Conservation (phyloP, 2,113 vertebrate genomes). For the Salminus brasiliensis region DNA sequence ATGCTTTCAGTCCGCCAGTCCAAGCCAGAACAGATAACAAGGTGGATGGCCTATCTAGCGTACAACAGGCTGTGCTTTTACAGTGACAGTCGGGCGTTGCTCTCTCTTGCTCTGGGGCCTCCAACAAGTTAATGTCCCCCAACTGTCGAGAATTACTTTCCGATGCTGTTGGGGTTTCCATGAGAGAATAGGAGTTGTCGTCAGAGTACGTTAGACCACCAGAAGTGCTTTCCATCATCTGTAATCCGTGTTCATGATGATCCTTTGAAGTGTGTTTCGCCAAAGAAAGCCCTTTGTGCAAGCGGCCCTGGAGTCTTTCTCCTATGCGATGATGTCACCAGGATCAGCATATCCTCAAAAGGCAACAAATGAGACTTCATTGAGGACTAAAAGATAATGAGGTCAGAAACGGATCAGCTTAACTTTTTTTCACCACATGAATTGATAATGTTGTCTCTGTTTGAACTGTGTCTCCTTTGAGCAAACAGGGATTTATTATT, state of each 20-base stretch:
- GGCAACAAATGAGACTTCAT: neutral
- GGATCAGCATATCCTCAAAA: conserved; percentile 9
- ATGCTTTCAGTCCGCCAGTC: conserved; percentile 35
- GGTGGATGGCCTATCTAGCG: neutral
- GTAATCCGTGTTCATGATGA: neutral
- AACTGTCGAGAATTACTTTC: neutral
- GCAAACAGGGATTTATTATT: neutral
- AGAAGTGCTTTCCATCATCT: neutral
- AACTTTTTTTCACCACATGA: conserved; percentile 14
- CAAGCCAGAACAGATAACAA: conserved; percentile 29
- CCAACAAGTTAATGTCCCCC: neutral
- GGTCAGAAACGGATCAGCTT: conserved; percentile 47
- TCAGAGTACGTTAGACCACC: neutral
- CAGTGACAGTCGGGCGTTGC: neutral
- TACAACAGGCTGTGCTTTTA: conserved; percentile 16
- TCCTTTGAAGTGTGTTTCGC: neutral
- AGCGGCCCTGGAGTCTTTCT: neutral
- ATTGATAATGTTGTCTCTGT: neutral
- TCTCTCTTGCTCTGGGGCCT: neutral
- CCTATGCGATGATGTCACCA: conserved; percentile 40
- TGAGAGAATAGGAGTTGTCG: neutral
- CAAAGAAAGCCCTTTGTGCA: neutral
- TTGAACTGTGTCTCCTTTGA: neutral
- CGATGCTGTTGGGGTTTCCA: neutral
- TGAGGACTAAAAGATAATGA: conserved; percentile 14